phyloP scores from a whole-genome alignment of 1,140 invertebrate species.

The Battus philenor region DNA sequence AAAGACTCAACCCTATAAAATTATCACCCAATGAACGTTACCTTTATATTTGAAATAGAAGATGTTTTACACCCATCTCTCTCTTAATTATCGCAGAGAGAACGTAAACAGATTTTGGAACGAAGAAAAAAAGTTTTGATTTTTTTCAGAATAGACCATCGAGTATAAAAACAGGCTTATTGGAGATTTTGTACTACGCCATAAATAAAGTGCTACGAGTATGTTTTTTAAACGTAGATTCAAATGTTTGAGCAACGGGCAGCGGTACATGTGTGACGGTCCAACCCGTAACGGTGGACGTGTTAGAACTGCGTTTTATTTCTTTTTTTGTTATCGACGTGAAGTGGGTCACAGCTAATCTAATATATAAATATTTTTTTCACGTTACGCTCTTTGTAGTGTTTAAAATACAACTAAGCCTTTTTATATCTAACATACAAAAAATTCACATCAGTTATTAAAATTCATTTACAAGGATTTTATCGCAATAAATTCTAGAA shows the following conservation, averaged over 20 bases:
- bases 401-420: background rate
- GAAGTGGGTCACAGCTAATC: slow-evolving; percentile 51
- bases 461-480: background rate
- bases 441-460: background rate
- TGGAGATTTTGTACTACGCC: slow-evolving; percentile 54
- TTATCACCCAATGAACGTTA: slow-evolving; percentile 26
- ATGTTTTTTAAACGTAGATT: slow-evolving; percentile 44
- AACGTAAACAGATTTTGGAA: slow-evolving; percentile 64
- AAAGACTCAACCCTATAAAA: slow-evolving; percentile 19
- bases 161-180: slow-evolving; percentile 42
- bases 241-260: slow-evolving; percentile 51
- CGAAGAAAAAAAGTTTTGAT: slow-evolving; percentile 68
- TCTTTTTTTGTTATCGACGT: slow-evolving; percentile 51
- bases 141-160: slow-evolving; percentile 45
- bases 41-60: slow-evolving; percentile 19
- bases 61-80: slow-evolving; percentile 22
- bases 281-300: slow-evolving; percentile 12
- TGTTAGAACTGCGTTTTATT: slow-evolving; percentile 32
- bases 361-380: slow-evolving; percentile 15
- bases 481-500: background rate
- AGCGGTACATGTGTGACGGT: slow-evolving; percentile 21
- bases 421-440: background rate
- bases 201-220: slow-evolving; percentile 52
- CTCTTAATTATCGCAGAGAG: slow-evolving; percentile 59
- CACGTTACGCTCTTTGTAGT: slow-evolving; percentile 2